phyloP scores from a whole-genome alignment of 1,140 invertebrate species.

The Cydia pomonella region DNA sequence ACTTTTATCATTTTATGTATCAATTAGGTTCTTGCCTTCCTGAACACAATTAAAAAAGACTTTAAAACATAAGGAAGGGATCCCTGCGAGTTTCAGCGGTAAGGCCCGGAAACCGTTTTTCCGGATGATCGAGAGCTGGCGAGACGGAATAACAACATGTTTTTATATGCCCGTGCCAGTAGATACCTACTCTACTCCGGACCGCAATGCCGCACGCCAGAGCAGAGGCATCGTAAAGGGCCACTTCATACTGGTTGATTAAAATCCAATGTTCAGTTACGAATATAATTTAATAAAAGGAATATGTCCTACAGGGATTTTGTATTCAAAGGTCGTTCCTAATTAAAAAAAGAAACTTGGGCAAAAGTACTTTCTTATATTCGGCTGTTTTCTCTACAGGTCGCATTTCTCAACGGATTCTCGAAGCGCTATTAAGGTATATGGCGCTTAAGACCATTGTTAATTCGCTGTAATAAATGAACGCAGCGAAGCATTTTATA shows the following conservation, averaged over 20 bases:
- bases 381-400: no score
- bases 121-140: conserved; percentile 9
- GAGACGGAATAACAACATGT: conserved; percentile 33
- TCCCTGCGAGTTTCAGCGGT: conserved; percentile 2
- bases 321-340: not conserved
- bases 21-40: no score
- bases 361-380: no score
- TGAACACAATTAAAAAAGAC: no score
- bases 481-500: no score
- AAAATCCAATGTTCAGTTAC: not conserved
- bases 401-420: no score
- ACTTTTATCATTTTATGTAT: no score
- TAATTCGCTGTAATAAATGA: no score
- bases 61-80: not conserved
- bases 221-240: not conserved
- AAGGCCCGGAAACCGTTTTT: conserved; percentile 29
- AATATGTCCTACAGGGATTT: no score
- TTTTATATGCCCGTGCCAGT: conserved; percentile 17
- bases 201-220: not conserved
- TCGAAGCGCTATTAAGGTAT: no score
- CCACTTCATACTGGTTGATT: not conserved
- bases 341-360: not conserved
- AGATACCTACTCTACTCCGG: not conserved
- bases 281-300: not conserved
- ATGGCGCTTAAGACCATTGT: no score